Percentiles rank a stretch among this genome's conserved stretches.
Evolutionary conservation across 1,140 invertebrate species (phyloP).

Genomic region (Liolophura sinensis): DNA sequence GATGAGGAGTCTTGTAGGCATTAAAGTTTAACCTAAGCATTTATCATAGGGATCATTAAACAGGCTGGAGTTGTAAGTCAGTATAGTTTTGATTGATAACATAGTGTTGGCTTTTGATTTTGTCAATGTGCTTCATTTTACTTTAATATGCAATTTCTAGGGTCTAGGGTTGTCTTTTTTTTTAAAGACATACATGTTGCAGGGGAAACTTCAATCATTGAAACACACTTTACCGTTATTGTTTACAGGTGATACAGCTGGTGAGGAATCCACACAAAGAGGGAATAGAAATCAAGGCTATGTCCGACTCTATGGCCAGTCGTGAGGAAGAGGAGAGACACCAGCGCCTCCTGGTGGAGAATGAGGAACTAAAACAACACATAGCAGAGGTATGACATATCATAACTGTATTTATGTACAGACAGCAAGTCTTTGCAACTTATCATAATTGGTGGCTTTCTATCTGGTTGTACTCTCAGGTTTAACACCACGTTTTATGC

Average conservation of each 20-base stretch:
- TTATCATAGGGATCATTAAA: too few relatives aligned
- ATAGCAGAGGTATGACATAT: slow-evolving; percentile 77
- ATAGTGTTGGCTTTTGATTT: too few relatives aligned
- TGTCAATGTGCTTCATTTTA: too few relatives aligned
- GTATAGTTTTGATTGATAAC: too few relatives aligned
- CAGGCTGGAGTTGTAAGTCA: too few relatives aligned
- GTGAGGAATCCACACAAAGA: slow-evolving; percentile 34
- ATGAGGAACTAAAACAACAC: slow-evolving; percentile 93
- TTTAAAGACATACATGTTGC: slow-evolving; percentile 20
- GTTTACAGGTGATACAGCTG: slow-evolving; percentile 19
- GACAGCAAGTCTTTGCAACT: neutral
- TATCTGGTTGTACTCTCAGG: too few relatives aligned
- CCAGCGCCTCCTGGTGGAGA: slow-evolving; percentile 90
- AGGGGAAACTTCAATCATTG: slow-evolving; percentile 31
- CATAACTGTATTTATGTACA: neutral
- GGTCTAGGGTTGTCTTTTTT: too few relatives aligned
- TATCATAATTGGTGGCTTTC: too few relatives aligned
- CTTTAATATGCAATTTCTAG: too few relatives aligned
- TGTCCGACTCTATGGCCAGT: slow-evolving; percentile 78
- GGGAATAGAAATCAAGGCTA: slow-evolving; percentile 32
- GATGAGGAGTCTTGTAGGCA: too few relatives aligned
- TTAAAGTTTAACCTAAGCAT: too few relatives aligned
- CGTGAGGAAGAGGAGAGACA: slow-evolving; percentile 90
- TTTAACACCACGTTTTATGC: too few relatives aligned
- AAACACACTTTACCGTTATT: neutral